Base-by-base conservation (phyloP, 2,797 vertebrate genomes). In the Mus spretus region DNA sequence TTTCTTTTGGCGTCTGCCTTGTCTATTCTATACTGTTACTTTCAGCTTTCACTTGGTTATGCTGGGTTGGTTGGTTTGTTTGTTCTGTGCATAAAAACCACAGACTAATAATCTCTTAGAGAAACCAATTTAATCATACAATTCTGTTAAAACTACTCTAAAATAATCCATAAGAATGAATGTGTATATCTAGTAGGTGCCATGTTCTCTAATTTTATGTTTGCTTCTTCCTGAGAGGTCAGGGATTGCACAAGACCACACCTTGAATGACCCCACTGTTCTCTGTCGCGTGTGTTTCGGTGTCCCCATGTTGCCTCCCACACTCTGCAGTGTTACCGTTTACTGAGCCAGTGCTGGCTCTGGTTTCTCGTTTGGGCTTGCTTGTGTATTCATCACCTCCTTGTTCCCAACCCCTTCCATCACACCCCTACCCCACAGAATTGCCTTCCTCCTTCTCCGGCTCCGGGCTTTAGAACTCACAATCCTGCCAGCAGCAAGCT, bases 21-120 rank as follows among this genome's bases (percentile, higher is more conserved):
- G 28, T 93, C 53, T 82, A 77, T 77, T 77, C 67, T 70, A 9
- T 75, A 67, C 37, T 80, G 31, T 94, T 94, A 55, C n/a, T 86
- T 65, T 65, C 26, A 84, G 53, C 6, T 83, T 93, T 24, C 40
- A 53, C 34, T 93, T 91, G 11, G 6, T 86, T 65, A 34, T 90
- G 78, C 19, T 88, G 26, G 20, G 37, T 75, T 88, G 89, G 40
- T 75, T 88, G 89, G 40, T 55, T 57, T 7, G 10, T 83, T 83
- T 13, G 22, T 75, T 70, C 79, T 90, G 9, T 94, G 4, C 67
- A 28, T 67, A 37, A 20, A 82, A 88, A 91, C 47, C 80, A 50
- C 26, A 44, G 2, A 79, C 40, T 93, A 57, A 75, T 37, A 63
- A 72, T 93, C 75, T 93, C 77, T 81, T 90, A 82, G 79, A 95